Evolutionary conservation across 2,797 vertebrate species (phyloP).

Genomic region (Tamandua tetradactyla): DNA sequence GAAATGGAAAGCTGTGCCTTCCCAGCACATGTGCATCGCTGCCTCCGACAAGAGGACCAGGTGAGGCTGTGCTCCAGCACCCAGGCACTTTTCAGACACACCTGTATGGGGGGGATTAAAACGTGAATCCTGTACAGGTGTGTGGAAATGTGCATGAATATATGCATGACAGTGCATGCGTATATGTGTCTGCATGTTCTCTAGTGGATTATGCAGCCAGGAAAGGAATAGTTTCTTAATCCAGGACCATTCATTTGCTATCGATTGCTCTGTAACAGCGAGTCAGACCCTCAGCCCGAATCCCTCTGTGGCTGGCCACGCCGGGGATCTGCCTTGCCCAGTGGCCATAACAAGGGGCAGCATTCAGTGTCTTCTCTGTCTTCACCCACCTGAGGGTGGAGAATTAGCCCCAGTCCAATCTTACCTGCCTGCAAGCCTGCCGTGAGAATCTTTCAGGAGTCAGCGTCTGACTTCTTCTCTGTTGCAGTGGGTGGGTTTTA

Average conservation of each 20-base stretch:
- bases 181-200: neutral
- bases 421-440: no score
- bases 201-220: neutral
- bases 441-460: neutral
- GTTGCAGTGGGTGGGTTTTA: neutral
- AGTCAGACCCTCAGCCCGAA: neutral
- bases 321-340: neutral
- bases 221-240: neutral
- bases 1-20: conserved; percentile 91
- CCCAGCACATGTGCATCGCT: conserved; percentile 90
- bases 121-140: rapidly evolving
- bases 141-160: rapidly evolving
- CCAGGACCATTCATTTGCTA: neutral
- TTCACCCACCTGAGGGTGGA: neutral
- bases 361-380: neutral
- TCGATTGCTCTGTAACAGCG: no score
- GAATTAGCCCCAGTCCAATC: neutral
- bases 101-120: neutral
- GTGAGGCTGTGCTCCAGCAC: conserved; percentile 81
- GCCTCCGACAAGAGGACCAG: conserved; percentile 87
- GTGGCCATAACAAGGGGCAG: no score
- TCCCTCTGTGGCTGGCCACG: rapidly evolving
- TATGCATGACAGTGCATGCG: rapidly evolving
- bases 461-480: neutral
- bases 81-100: rapidly evolving